Evolutionary conservation across 2,888 invertebrate genomes (phyloP).

Genomic region (Gastrophysa polygoni): DNA sequence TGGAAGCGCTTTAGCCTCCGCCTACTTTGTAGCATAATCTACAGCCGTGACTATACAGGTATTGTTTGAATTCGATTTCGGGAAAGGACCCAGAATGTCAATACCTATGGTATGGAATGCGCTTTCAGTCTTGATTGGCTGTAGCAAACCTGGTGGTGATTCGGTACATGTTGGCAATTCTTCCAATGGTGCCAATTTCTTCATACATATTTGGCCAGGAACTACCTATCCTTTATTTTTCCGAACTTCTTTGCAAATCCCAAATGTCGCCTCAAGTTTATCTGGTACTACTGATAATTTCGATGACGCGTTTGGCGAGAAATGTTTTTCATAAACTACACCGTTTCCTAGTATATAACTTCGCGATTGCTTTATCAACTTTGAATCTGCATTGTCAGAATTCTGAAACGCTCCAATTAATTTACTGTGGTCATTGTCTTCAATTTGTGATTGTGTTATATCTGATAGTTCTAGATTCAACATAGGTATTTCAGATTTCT

Average conservation of each 20-base stretch:
- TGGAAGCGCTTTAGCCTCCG: neutral
- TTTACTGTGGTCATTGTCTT: neutral
- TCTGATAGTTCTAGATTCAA: neutral
- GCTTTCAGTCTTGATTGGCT: neutral
- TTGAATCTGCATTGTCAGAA: too few species aligned
- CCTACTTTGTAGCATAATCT: slow-evolving; percentile 1
- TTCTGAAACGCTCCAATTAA: neutral
- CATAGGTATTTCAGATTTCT: slow-evolving; percentile 12
- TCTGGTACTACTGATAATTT: slow-evolving; percentile 3
- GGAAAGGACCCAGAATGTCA: slow-evolving; percentile 3
- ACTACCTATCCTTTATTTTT: neutral
- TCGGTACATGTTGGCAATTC: too few species aligned
- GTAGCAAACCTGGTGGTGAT: slow-evolving; percentile 2
- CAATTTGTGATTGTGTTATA: neutral
- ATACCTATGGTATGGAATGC: neutral
- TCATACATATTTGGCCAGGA: slow-evolving; percentile 5
- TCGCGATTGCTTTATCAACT: too few species aligned
- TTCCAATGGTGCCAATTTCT: too few species aligned
- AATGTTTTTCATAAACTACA: slow-evolving; percentile 3
- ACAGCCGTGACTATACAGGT: slow-evolving; percentile 1
- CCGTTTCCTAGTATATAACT: neutral
- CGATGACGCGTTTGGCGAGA: neutral
- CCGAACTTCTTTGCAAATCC: slow-evolving; percentile 1
- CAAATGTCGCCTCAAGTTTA: neutral
- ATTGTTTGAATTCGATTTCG: neutral